Percentiles rank a stretch among this genome's conserved stretches.
phyloP scores from a whole-genome alignment of 2,797 vertebrate species.

The Silurus lanzhouensis region DNA sequence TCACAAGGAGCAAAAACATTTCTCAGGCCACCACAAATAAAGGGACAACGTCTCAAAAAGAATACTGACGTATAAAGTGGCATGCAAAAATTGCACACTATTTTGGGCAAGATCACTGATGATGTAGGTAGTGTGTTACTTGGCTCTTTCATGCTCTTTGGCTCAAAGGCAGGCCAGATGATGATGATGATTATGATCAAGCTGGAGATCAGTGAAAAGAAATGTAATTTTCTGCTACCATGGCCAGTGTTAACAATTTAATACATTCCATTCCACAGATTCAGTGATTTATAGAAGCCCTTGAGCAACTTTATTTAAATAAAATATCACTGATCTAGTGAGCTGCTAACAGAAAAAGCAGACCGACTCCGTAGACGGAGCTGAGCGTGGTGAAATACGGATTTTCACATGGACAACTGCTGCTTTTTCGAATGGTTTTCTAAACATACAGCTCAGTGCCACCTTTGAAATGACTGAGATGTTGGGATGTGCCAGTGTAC shows the following conservation, averaged over 20 bases:
- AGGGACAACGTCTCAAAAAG: neutral
- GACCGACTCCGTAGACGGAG: neutral
- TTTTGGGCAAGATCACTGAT: neutral
- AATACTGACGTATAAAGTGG: neutral
- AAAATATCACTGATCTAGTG: no score
- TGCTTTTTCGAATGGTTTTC: neutral
- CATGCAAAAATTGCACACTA: neutral
- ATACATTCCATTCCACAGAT: neutral
- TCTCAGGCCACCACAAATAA: conserved; percentile 3
- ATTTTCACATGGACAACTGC: neutral
- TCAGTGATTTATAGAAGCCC: neutral
- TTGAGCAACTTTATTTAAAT: no score
- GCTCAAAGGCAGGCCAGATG: conserved; percentile 26
- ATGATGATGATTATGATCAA: conserved; percentile 65
- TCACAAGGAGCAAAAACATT: neutral
- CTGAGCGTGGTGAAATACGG: neutral
- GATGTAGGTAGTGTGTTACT: neutral
- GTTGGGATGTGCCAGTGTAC: neutral
- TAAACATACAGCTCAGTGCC: neutral
- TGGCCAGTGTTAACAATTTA: neutral
- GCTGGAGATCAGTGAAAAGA: conserved; percentile 21
- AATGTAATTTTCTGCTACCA: neutral
- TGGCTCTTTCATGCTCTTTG: neutral
- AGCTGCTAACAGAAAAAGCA: neutral
- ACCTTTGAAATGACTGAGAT: neutral